phyloP scores from a whole-genome alignment of 1,140 invertebrate species.

The Polypedilum vanderplanki region DNA sequence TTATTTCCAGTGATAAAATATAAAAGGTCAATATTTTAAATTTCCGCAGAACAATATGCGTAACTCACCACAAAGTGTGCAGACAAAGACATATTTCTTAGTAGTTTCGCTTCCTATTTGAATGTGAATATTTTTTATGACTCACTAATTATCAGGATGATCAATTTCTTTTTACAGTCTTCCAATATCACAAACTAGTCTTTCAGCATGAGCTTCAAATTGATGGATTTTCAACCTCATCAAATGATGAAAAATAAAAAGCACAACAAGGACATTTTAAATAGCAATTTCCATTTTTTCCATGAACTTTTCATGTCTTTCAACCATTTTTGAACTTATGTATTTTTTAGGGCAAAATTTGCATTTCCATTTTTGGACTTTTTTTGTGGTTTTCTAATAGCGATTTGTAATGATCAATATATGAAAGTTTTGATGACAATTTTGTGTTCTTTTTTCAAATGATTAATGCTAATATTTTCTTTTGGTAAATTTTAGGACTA shows the following conservation, averaged over 20 bases:
- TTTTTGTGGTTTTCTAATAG: constrained; percentile 13
- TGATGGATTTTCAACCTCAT: constrained; percentile 41
- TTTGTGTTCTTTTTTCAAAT: neutral
- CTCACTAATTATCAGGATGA: constrained; percentile 40
- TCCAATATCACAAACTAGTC: constrained; percentile 40
- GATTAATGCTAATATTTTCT: neutral
- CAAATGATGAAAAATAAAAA: constrained; percentile 41
- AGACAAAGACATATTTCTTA: constrained; percentile 43
- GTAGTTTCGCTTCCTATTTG: constrained; percentile 37
- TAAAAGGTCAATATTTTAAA: no score
- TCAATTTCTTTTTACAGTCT: constrained; percentile 43
- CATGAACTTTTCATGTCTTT: constrained; percentile 33
- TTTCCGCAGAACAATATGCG: no score
- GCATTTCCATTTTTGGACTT: neutral
- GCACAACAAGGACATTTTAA: constrained; percentile 44
- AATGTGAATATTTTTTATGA: constrained; percentile 35
- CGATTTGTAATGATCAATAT: neutral
- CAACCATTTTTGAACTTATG: constrained; percentile 31
- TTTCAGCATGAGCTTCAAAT: constrained; percentile 39
- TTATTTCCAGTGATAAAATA: no score
- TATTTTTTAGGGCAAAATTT: constrained; percentile 29
- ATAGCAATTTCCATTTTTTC: constrained; percentile 37
- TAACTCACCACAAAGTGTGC: constrained; percentile 41
- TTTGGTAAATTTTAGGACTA: constrained; percentile 21
- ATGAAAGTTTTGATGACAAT: neutral